Conservation (phyloP, 2,888 invertebrate genomes). For the Synergus umbraculus region DNA sequence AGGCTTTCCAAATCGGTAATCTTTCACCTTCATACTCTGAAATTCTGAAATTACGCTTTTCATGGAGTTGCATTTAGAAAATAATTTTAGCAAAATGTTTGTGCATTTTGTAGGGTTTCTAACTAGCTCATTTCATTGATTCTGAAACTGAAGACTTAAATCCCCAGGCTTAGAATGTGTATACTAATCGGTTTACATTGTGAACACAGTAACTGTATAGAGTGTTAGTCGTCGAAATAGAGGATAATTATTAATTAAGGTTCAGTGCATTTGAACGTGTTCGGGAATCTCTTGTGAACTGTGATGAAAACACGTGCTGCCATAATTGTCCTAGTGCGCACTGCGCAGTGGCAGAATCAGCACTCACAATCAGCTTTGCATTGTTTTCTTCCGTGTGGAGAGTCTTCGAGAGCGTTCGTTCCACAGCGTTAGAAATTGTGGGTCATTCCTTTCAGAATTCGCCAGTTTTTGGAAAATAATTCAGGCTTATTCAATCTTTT, state of each 20-base stretch:
- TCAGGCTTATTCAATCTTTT: background rate
- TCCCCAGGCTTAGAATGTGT: background rate
- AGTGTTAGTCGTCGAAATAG: background rate
- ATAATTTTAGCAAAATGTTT: background rate
- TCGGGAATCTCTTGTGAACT: background rate
- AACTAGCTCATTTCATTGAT: background rate
- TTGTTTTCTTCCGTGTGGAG: conserved; percentile 64
- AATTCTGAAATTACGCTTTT: background rate
- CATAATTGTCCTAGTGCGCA: conserved; percentile 39
- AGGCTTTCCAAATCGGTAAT: too few species aligned
- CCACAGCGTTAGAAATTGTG: conserved; percentile 11
- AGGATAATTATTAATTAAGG: background rate
- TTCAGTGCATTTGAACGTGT: background rate
- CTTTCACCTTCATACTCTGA: background rate
- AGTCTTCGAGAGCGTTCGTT: conserved; percentile 49
- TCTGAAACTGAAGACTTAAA: background rate
- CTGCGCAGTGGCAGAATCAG: conserved; percentile 39
- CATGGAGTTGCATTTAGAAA: background rate
- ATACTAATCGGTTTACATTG: background rate
- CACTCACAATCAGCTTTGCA: conserved; percentile 42
- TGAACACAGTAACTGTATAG: background rate
- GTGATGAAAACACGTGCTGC: conserved; percentile 22
- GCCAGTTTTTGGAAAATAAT: background rate
- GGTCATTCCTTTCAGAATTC: background rate
- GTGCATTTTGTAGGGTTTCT: background rate